Evolutionary conservation across 1,140 invertebrate genomes (phyloP).

Genomic region (Luehdorfia chinensis): DNA sequence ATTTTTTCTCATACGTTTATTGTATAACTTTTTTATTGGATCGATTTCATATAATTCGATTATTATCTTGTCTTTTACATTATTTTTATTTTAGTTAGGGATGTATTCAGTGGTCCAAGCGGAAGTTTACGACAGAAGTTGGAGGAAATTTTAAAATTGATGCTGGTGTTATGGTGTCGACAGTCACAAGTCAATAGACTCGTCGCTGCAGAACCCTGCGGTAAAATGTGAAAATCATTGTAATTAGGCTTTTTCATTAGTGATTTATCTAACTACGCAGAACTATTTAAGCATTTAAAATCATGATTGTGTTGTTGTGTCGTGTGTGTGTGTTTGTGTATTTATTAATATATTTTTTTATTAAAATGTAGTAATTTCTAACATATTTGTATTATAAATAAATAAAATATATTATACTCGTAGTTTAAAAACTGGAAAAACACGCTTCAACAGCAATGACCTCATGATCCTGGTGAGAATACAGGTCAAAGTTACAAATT

Average conservation of each 20-base stretch:
- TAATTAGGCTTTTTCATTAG: no score
- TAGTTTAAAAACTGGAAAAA: no score
- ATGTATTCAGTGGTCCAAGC: slow-evolving; percentile 55
- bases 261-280: not conserved
- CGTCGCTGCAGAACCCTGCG: slow-evolving; percentile 77
- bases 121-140: slow-evolving; percentile 81
- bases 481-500: no score
- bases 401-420: no score
- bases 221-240: slow-evolving; percentile 57
- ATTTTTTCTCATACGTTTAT: slow-evolving; percentile 11
- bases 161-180: slow-evolving; percentile 88
- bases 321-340: slow-evolving; percentile 2
- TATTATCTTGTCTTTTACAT: slow-evolving; percentile 10
- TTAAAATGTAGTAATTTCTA: no score
- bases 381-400: no score
- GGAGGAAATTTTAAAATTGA: slow-evolving; percentile 87
- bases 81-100: slow-evolving; percentile 56
- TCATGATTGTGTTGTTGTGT: not conserved
- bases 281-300: not conserved
- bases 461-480: no score
- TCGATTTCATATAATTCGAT: no score
- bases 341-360: no score
- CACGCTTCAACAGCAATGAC: no score
- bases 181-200: slow-evolving; percentile 83
- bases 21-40: no score